These are phyloP conservation scores for Gerris lacustris DNA, from an alignment of 2,888 invertebrate species.

Conservation along the genomic window DNA sequence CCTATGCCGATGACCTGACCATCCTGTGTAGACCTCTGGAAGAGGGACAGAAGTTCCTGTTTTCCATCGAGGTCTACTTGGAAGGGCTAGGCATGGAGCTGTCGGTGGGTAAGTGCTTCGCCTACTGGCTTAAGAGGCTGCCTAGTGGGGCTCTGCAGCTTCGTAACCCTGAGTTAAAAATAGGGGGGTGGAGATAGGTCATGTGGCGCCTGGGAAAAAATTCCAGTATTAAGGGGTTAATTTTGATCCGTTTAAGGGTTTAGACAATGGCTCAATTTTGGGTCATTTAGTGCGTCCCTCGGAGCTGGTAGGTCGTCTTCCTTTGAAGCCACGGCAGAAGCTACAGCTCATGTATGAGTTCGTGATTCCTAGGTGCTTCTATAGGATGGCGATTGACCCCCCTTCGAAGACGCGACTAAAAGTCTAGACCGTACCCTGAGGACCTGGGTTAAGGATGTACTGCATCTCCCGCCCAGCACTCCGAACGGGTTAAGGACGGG, in stretches of 20 bases:
- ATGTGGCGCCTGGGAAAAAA: not conserved
- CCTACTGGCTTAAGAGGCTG: not conserved
- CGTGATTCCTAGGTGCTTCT: constrained; percentile 6
- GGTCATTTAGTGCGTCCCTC: not conserved
- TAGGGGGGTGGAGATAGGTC: not conserved
- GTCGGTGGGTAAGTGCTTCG: not conserved
- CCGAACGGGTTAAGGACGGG: constrained; percentile 15
- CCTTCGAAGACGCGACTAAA: not conserved
- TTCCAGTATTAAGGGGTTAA: not conserved
- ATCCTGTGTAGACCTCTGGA: not conserved
- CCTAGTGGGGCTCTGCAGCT: not conserved
- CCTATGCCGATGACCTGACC: not conserved
- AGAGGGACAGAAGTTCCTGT: not conserved
- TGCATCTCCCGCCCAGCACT: constrained; percentile 9
- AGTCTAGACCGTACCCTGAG: not conserved
- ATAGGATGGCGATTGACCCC: not conserved
- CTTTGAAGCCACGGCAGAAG: constrained; percentile 36
- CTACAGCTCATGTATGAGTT: not conserved
- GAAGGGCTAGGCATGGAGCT: not conserved
- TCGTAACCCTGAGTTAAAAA: not conserved
- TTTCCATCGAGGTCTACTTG: not conserved
- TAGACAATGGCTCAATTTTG: not conserved
- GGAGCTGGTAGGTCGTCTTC: not conserved
- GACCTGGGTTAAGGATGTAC: not conserved
- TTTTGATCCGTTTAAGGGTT: not conserved